These are phyloP conservation scores for Sarcophaga peregrina DNA, from an alignment of 1,140 invertebrate species.

Conservation along the genomic window DNA sequence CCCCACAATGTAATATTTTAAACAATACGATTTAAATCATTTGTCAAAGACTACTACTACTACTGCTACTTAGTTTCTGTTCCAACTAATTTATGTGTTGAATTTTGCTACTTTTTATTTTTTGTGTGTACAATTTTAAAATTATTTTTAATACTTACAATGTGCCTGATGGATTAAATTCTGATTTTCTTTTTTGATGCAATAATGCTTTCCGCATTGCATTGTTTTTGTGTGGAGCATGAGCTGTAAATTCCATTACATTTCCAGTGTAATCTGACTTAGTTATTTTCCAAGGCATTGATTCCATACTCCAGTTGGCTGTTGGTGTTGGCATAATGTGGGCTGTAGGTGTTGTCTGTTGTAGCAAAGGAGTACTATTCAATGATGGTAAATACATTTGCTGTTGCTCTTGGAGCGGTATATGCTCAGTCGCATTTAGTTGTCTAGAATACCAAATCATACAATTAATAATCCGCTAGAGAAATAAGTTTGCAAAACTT, in stretches of 20 bases:
- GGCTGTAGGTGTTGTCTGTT: background rate
- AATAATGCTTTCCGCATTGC: constrained; percentile 27
- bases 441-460: background rate
- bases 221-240: constrained; percentile 29
- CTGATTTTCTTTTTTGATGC: constrained; percentile 47
- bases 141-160: constrained; percentile 41
- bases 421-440: background rate
- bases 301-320: constrained; percentile 50
- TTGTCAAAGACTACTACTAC: too few relatives aligned
- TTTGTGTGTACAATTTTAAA: too few relatives aligned
- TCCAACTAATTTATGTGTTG: too few relatives aligned
- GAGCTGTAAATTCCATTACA: constrained; percentile 56
- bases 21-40: too few relatives aligned
- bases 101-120: too few relatives aligned
- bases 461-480: too few relatives aligned
- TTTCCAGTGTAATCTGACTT: constrained; percentile 53
- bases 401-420: background rate
- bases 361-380: background rate
- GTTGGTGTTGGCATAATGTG: constrained; percentile 42
- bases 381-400: constrained; percentile 10
- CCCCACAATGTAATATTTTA: too few relatives aligned
- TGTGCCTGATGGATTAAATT: background rate
- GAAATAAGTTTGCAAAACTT: background rate
- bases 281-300: constrained; percentile 57
- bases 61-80: too few relatives aligned